A percentile compares a stretch with the other conserved stretches of the same genome.
Evolutionary conservation across 2,797 vertebrate genomes (phyloP).

Genomic region (Myotis myotis): DNA sequence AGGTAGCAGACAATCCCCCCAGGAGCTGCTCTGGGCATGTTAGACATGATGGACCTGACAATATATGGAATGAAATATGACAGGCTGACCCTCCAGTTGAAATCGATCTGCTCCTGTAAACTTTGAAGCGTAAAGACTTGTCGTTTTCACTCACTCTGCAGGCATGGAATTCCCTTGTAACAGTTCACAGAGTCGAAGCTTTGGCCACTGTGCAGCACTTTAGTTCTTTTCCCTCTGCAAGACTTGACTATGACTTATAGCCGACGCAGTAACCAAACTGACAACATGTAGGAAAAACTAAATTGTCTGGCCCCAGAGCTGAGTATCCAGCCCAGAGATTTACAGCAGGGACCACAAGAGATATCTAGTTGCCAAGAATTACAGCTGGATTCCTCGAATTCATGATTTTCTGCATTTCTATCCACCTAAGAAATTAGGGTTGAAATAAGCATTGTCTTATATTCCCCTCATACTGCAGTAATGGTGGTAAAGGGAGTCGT

Average conservation of each 20-base stretch:
- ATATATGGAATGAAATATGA: constrained; percentile 50
- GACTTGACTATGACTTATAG: constrained; percentile 32
- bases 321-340: constrained; percentile 28
- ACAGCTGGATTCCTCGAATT: neutral
- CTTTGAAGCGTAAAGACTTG: constrained; percentile 27
- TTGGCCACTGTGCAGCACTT: neutral
- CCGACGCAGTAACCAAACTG: neutral
- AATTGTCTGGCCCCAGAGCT: constrained; percentile 10
- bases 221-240: constrained; percentile 26
- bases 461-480: neutral
- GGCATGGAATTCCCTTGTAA: neutral
- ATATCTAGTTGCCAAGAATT: neutral
- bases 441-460: neutral
- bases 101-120: constrained; percentile 53
- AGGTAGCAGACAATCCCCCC: neutral
- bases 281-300: neutral
- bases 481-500: neutral
- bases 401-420: neutral
- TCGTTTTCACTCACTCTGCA: constrained; percentile 40
- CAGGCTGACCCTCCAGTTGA: constrained; percentile 34
- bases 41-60: constrained; percentile 10
- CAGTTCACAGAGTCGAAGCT: neutral
- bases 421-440: neutral
- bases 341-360: neutral
- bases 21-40: constrained; percentile 1